These are phyloP conservation scores for Melanocharis versteri DNA, from an alignment of 2,113 vertebrate species.

Conservation along the genomic window DNA sequence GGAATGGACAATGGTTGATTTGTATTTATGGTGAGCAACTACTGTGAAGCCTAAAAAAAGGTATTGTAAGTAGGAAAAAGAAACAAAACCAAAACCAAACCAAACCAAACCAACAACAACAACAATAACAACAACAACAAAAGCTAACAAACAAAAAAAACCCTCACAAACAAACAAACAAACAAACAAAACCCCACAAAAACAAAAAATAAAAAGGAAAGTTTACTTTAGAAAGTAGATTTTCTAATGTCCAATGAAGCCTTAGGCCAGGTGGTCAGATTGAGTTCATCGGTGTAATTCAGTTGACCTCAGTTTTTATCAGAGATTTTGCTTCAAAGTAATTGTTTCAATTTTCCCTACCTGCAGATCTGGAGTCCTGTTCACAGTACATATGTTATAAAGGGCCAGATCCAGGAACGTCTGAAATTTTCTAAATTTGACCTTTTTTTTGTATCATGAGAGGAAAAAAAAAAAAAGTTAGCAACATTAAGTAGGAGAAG, in stretches of 20 bases:
- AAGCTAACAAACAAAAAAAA: too few species aligned
- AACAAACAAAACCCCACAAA: not conserved
- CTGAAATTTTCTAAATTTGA: not conserved
- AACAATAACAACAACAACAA: too few species aligned
- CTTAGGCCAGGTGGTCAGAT: not conserved
- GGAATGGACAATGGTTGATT: slow-evolving; percentile 54
- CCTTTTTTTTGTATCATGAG: not conserved
- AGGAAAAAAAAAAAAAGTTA: not conserved
- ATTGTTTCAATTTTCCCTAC: not conserved
- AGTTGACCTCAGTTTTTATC: not conserved
- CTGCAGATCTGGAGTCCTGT: not conserved
- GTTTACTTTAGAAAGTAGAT: not conserved
- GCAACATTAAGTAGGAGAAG: not conserved
- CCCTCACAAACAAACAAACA: not conserved
- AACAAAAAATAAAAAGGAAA: not conserved
- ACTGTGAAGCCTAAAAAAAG: slow-evolving; percentile 44
- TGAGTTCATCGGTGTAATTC: not conserved
- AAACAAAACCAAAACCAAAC: not conserved
- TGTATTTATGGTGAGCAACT: slow-evolving; percentile 63
- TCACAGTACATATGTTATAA: not conserved
- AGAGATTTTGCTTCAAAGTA: not conserved
- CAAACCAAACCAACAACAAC: not conserved
- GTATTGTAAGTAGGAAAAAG: not conserved
- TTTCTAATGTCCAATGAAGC: not conserved
- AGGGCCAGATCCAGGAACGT: not conserved